Evolutionary conservation across 2,888 invertebrate genomes (phyloP).

Genomic region (Chalcis sispes): DNA sequence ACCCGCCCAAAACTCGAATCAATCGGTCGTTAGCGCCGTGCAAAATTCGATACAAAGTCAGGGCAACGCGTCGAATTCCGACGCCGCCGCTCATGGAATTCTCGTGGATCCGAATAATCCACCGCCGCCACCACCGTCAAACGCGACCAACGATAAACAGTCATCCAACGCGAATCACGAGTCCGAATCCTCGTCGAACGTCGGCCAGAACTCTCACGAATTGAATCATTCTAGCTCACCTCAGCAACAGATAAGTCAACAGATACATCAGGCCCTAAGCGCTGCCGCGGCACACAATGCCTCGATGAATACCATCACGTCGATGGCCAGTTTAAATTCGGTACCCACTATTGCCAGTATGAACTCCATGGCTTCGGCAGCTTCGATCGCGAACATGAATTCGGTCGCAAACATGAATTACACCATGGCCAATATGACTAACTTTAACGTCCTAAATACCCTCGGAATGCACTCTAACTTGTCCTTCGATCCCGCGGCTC

Average conservation of each 20-base stretch:
- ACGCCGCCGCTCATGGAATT: constrained; percentile 65
- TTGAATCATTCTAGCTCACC: constrained; percentile 72
- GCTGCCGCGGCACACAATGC: constrained; percentile 64
- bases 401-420: constrained; percentile 66
- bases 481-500: constrained; percentile 79
- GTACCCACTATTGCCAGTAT: constrained; percentile 65
- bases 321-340: constrained; percentile 68
- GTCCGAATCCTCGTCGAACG: constrained; percentile 61
- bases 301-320: constrained; percentile 65
- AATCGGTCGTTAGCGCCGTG: constrained; percentile 70
- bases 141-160: constrained; percentile 63
- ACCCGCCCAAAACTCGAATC: constrained; percentile 77
- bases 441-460: constrained; percentile 67
- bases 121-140: constrained; percentile 72
- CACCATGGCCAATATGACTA: constrained; percentile 69
- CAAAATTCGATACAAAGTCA: constrained; percentile 69
- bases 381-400: constrained; percentile 63
- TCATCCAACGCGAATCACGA: constrained; percentile 70
- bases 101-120: constrained; percentile 75
- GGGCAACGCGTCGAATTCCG: constrained; percentile 63
- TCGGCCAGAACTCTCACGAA: constrained; percentile 73
- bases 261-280: constrained; percentile 75
- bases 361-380: constrained; percentile 63
- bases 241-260: constrained; percentile 67
- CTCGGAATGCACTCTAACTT: constrained; percentile 57